Evolutionary conservation across 2,797 vertebrate species (phyloP), one percentile per base, ranked within the genome.

Genomic region (Sebastiscus tertius): DNA sequence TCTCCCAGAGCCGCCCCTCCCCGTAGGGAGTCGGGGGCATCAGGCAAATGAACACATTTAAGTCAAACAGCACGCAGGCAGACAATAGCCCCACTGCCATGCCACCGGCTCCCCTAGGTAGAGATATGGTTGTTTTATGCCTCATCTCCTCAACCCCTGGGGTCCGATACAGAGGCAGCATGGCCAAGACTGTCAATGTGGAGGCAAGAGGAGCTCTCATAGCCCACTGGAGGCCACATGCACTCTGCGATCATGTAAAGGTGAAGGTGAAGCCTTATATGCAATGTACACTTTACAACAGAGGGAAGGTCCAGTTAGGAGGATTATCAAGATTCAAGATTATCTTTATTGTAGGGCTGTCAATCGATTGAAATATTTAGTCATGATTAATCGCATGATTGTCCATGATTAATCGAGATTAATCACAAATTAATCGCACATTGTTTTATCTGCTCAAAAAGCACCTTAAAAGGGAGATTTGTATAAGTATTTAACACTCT

Each of bases 21-120:
- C 89, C 71, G 11, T 71, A 71, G 89, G 90, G 94, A 95, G 92
- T 89, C 87, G 70, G 92, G 91, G 92, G 93, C 93, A 90, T 91
- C 91, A 92, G 92, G 94, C 94, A 95, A 95, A 95, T 96, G 93
- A 96, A 95, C 95, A 95, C 94, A 95, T 96, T 95, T 95, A 95
- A 96, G 93, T 94, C 95, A 92, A 94, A 91, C 93, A 90, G 91
- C 94, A 95, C 92, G 92, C 92, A 93, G 91, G 88, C 88, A 92
- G 89, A 94, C 93, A 94, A 94, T 91, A 88, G 90, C 90, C 83
- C 76, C 79, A 66, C 81, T 83, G 90, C 91, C 91, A 85, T 83
- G 88, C 93, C 92, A 89, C 88, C 86, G 85, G 90, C 91, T 93
- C 92, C 93, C 92, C 89, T 84, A 92, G 93, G 92, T 93, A 84